Percentiles rank a stretch among this genome's conserved stretches.
Conservation (phyloP, 2,113 vertebrate species). For the Porphyrio hochstetteri region DNA sequence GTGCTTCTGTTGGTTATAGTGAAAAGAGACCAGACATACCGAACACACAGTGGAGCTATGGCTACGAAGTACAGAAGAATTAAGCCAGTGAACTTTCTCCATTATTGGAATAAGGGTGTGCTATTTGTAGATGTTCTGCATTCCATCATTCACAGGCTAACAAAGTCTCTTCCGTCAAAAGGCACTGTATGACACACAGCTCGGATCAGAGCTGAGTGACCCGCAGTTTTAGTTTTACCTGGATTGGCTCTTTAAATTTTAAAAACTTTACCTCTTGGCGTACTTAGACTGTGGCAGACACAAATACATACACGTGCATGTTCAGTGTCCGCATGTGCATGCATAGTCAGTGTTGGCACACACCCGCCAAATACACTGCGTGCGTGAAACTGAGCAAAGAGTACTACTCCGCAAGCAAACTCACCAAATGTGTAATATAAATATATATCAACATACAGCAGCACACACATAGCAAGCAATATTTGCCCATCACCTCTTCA, state of each 20-base stretch:
- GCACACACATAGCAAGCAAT: slow-evolving; percentile 7
- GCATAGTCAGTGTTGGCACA: not conserved
- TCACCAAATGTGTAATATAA: not conserved
- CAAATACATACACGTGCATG: not conserved
- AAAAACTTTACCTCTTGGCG: not conserved
- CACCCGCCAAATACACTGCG: not conserved
- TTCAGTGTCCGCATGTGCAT: not conserved
- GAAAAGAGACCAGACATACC: slow-evolving; percentile 82
- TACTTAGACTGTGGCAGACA: not conserved
- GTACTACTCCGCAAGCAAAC: not conserved
- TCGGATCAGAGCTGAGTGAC: not conserved
- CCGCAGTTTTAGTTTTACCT: not conserved
- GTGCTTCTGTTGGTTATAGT: slow-evolving; percentile 82
- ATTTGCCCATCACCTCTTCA: slow-evolving; percentile 54
- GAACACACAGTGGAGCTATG: slow-evolving; percentile 76
- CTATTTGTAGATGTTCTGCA: slow-evolving; percentile 29
- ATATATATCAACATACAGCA: slow-evolving; percentile 1
- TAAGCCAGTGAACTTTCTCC: slow-evolving; percentile 72
- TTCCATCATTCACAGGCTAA: slow-evolving; percentile 35
- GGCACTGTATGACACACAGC: not conserved
- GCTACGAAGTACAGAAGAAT: slow-evolving; percentile 72
- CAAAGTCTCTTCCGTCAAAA: slow-evolving; percentile 16
- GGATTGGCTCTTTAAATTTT: not conserved
- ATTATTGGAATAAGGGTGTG: slow-evolving; percentile 59
- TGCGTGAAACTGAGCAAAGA: not conserved